Base-by-base conservation (phyloP, 2,797 vertebrate genomes). In the Euthynnus affinis region DNA sequence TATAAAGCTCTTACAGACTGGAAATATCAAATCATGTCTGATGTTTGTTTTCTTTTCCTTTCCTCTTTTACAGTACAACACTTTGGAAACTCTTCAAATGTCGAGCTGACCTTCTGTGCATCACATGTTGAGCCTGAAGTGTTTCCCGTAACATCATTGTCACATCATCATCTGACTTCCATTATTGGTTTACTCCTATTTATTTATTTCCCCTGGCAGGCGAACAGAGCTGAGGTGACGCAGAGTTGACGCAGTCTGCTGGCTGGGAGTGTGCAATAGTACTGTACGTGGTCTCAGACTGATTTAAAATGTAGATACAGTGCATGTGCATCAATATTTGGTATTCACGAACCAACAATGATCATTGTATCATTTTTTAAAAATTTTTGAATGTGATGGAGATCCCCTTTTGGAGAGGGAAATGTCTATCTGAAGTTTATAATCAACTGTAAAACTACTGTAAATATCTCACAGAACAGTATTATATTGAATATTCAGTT, bases 101-200 rank as follows among this genome's bases (percentile, higher is more conserved):
- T 20, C 9, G 55, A 57, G 25, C 40, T 27, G 69, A 78, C 40
- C 57, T 68, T 74, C 71, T 89, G 84, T 72, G 72, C 42, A 65
- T 92, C 89, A 86, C 74, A 86, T 88, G 82, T 68, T 64, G 34
- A 70, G 67, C 15, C 57, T 62, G n/a, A 80, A 74, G 82, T 2
- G 56, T 82, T 89, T 89, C 84, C 71, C 37, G 12, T 78, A 87
- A 88, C 83, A 82, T 89, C 87, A 80, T 61, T 82, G 82, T 89
- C 87, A 86, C 86, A 83, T 80, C 58, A 85, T 91, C 89, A 90
- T 91, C 90, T 93, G 93, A 92, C 78, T 83, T 78, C 58, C 81
- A 88, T 93, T 89, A 90, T 71, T 87, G 86, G 76, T 90, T 91
- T 74, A 87, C 78, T 80, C 82, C 78, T 82, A 80, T 88, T 87